A percentile compares a stretch with the other conserved stretches of the same genome.
Evolutionary conservation across 2,113 vertebrate species (phyloP).

Genomic region (Chionomys nivalis): DNA sequence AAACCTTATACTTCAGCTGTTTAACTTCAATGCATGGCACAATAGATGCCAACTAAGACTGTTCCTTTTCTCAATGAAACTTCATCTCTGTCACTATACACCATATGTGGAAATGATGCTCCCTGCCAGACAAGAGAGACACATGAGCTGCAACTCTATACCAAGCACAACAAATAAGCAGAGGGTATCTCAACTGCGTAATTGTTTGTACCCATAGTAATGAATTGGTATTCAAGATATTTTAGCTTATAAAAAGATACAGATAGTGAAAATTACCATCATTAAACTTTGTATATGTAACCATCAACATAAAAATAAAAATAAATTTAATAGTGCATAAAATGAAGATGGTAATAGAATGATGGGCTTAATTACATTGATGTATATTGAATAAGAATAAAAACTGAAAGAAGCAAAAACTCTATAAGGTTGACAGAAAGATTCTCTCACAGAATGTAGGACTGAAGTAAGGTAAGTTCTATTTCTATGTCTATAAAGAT

Average conservation of each 20-base stretch:
- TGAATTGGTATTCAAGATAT: background rate
- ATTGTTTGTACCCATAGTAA: background rate
- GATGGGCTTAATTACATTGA: slow-evolving; percentile 43
- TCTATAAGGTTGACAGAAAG: background rate
- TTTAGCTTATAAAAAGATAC: background rate
- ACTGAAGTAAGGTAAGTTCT: background rate
- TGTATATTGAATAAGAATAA: background rate
- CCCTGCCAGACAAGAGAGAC: background rate
- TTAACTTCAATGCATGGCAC: background rate
- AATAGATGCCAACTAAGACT: background rate
- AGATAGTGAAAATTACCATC: slow-evolving; percentile 23
- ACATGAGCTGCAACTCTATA: rapidly evolving
- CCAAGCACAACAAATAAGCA: rapidly evolving
- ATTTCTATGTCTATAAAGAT: background rate
- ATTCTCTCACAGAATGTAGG: background rate
- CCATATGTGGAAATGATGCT: background rate
- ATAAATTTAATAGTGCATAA: slow-evolving; percentile 61
- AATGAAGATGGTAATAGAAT: slow-evolving; percentile 35
- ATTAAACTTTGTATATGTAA: slow-evolving; percentile 26
- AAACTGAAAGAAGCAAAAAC: background rate
- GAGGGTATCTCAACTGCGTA: background rate
- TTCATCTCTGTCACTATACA: background rate
- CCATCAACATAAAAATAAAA: slow-evolving; percentile 21
- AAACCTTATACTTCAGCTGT: background rate
- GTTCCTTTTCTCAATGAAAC: background rate